phyloP scores from a whole-genome alignment of 2,888 invertebrate species.

The Ceriagrion tenellum region DNA sequence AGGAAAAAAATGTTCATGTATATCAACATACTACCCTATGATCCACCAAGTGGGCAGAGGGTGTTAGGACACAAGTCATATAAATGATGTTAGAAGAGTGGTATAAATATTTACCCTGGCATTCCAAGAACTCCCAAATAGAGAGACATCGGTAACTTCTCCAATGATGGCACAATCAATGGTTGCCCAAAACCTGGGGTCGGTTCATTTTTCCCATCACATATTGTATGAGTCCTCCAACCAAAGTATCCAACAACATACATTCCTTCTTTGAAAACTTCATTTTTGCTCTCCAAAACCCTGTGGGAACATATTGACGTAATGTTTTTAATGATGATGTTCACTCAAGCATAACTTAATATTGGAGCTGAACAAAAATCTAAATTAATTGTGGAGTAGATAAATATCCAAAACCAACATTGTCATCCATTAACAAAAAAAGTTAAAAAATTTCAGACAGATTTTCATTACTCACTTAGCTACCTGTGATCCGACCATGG shows the following conservation, averaged over 20 bases:
- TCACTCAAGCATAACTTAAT: background rate
- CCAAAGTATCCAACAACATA: conserved; percentile 84
- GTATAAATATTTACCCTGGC: conserved; percentile 75
- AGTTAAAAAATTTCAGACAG: background rate
- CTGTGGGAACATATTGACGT: conserved; percentile 77
- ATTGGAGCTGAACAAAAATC: background rate
- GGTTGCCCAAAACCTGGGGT: conserved; percentile 73
- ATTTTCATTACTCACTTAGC: background rate
- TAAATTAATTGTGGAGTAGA: background rate
- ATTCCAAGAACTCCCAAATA: conserved; percentile 76
- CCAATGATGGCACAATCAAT: background rate
- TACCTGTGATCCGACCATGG: background rate
- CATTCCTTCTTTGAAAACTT: conserved; percentile 83
- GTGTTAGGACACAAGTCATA: too few relatives aligned
- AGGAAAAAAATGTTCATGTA: too few relatives aligned
- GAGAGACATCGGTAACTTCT: conserved; percentile 74
- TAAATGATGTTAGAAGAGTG: too few relatives aligned
- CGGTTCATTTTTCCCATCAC: conserved; percentile 76
- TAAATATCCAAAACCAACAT: too few relatives aligned
- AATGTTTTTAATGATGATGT: too few relatives aligned
- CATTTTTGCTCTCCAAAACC: conserved; percentile 84
- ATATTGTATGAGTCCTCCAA: conserved; percentile 84
- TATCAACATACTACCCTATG: too few relatives aligned
- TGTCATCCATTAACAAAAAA: background rate
- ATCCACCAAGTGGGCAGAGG: too few relatives aligned